phyloP scores from a whole-genome alignment of 2,113 vertebrate species.

The Uria lomvia region DNA sequence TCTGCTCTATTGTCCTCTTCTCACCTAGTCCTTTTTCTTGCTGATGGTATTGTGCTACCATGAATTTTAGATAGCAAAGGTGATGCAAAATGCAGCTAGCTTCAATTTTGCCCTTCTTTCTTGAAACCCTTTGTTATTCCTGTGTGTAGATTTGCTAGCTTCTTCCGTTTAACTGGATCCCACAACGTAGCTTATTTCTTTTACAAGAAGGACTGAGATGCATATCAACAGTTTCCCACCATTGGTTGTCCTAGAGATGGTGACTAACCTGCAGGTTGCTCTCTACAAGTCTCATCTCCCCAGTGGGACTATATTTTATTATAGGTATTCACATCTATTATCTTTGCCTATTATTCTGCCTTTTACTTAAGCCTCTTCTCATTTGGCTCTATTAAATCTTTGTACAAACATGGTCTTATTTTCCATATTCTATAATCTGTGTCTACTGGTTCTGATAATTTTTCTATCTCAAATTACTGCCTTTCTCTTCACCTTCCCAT shows the following conservation, averaged over 20 bases:
- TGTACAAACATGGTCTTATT: not conserved
- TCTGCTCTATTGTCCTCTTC: not conserved
- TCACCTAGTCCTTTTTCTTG: not conserved
- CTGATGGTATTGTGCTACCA: not conserved
- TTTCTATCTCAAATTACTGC: not conserved
- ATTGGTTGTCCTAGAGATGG: not conserved
- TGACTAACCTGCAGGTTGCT: not conserved
- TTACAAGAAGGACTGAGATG: not conserved
- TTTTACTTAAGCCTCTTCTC: not conserved
- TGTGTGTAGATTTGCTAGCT: not conserved
- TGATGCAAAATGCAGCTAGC: not conserved
- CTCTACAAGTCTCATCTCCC: not conserved
- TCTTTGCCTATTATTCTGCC: not conserved
- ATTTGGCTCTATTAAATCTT: not conserved
- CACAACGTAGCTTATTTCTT: not conserved
- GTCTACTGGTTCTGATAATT: not conserved
- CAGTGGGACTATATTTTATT: not conserved
- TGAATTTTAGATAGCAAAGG: not conserved
- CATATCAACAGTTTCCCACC: rapidly evolving
- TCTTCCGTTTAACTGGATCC: not conserved
- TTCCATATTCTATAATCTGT: not conserved
- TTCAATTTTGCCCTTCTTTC: not conserved
- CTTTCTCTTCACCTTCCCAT: not conserved
- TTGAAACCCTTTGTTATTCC: not conserved
- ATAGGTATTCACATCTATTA: not conserved